Evolutionary conservation across 2,888 invertebrate genomes (phyloP).

Genomic region (Cordilura impudica): DNA sequence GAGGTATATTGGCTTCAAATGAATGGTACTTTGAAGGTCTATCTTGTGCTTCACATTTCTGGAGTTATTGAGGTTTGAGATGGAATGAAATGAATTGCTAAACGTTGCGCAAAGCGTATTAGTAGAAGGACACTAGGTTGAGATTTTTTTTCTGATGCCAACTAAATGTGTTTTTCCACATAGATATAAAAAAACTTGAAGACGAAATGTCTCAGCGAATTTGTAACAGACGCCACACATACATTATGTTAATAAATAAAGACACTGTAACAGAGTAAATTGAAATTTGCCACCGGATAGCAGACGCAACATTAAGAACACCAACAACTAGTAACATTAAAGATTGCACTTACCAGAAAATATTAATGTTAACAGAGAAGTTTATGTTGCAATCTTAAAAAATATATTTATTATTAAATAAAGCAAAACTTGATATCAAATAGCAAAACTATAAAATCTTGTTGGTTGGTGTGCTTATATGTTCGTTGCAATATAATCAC

Average conservation of each 20-base stretch:
- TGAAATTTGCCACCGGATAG: slow-evolving; percentile 40
- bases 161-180: too few relatives aligned
- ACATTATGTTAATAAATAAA: slow-evolving; percentile 50
- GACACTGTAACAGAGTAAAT: slow-evolving; percentile 33
- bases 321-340: slow-evolving; percentile 33
- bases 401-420: slow-evolving; percentile 23
- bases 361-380: slow-evolving; percentile 33
- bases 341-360: slow-evolving; percentile 31
- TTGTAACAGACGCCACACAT: slow-evolving; percentile 8
- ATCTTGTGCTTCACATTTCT: too few relatives aligned
- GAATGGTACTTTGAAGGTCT: too few relatives aligned
- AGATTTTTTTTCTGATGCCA: too few relatives aligned
- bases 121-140: too few relatives aligned
- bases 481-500: slow-evolving; percentile 48
- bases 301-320: slow-evolving; percentile 24
- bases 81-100: too few relatives aligned
- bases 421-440: slow-evolving; percentile 1
- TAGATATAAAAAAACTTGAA: too few relatives aligned
- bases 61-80: too few relatives aligned
- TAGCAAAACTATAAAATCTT: slow-evolving; percentile 15
- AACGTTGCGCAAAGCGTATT: too few relatives aligned
- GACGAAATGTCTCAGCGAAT: not conserved
- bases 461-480: slow-evolving; percentile 17
- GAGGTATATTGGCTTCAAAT: too few relatives aligned
- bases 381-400: slow-evolving; percentile 30